phyloP scores from a whole-genome alignment of 2,888 invertebrate genomes.

The Serrognathus titanus region DNA sequence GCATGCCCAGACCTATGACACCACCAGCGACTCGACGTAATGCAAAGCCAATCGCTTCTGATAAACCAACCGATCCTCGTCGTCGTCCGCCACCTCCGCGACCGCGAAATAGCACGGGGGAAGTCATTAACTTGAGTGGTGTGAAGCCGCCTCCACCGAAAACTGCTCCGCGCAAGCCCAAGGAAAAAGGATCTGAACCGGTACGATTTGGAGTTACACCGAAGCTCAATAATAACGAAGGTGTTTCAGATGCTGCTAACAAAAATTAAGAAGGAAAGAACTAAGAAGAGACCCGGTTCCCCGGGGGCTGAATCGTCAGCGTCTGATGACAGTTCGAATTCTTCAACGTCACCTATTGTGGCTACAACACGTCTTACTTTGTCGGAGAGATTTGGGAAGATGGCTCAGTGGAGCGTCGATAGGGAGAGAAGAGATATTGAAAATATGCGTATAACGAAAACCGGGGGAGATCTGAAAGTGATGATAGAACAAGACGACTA shows the following conservation, averaged over 20 bases:
- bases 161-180: constrained; percentile 46
- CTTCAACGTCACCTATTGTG: constrained; percentile 60
- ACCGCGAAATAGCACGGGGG: constrained; percentile 54
- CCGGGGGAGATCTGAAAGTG: constrained; percentile 71
- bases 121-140: constrained; percentile 44
- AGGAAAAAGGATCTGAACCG: constrained; percentile 48
- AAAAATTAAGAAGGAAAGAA: constrained; percentile 46
- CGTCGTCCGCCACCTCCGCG: constrained; percentile 54
- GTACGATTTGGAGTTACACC: constrained; percentile 28
- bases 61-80: constrained; percentile 49
- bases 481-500: constrained; percentile 64
- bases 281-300: constrained; percentile 48
- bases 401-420: constrained; percentile 88
- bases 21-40: constrained; percentile 42
- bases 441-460: constrained; percentile 82
- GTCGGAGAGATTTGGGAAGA: constrained; percentile 86
- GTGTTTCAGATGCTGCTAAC: constrained; percentile 39
- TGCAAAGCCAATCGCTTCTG: constrained; percentile 31
- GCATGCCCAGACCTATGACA: constrained; percentile 52
- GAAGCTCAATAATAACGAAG: not conserved
- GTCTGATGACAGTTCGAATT: constrained; percentile 58
- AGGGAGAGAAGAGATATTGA: constrained; percentile 71
- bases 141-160: constrained; percentile 52
- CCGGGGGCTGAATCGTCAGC: constrained; percentile 55
- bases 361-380: constrained; percentile 66